Conservation (phyloP, 2,113 vertebrate species). For the Atractosteus spatula region DNA sequence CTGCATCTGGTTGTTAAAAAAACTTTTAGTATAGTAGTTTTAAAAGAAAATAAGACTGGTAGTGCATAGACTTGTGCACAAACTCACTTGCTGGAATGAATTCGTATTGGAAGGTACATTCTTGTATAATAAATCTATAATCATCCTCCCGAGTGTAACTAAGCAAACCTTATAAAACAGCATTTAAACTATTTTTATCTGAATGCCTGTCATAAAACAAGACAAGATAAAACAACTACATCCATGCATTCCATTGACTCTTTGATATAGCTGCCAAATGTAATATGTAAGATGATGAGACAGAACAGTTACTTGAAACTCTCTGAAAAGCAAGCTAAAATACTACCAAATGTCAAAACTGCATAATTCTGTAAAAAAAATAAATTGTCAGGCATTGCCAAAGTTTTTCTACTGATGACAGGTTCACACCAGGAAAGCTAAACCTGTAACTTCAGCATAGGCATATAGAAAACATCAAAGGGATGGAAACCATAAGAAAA, state of each 20-base stretch:
- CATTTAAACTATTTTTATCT: not conserved
- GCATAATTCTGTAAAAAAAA: not conserved
- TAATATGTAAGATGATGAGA: not conserved
- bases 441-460: not conserved
- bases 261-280: slow-evolving; percentile 10
- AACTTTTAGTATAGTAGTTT: too few species aligned
- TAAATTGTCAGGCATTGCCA: not conserved
- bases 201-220: not conserved
- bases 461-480: too few species aligned
- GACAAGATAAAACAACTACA: slow-evolving; percentile 4
- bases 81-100: too few species aligned
- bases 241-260: not conserved
- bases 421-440: not conserved
- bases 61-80: too few species aligned
- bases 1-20: too few species aligned
- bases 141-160: not conserved
- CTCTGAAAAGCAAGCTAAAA: not conserved
- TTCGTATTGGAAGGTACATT: too few species aligned
- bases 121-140: not conserved
- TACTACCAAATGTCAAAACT: not conserved
- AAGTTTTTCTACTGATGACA: slow-evolving; percentile 7
- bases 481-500: too few species aligned
- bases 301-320: not conserved
- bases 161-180: too few species aligned
- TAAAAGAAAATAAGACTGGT: too few species aligned